phyloP scores from a whole-genome alignment of 2,113 vertebrate species.

The Dasyornis broadbenti region DNA sequence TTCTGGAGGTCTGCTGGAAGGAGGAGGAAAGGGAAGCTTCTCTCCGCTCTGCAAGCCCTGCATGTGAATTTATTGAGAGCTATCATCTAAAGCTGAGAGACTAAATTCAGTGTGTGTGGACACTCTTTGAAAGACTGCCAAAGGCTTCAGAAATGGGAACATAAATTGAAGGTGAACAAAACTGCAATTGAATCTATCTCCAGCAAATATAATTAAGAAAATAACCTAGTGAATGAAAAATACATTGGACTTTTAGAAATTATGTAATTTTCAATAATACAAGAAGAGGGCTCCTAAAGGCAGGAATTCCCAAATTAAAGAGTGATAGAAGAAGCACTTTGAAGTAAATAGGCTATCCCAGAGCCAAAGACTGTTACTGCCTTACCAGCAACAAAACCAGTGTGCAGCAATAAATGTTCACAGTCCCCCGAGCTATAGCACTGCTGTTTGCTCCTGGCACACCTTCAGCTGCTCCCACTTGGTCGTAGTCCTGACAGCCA shows the following conservation, averaged over 20 bases:
- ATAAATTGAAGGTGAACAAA: slow-evolving; percentile 32
- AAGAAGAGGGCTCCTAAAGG: not conserved
- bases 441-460: not conserved
- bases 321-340: slow-evolving; percentile 4
- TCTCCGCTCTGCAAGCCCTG: not conserved
- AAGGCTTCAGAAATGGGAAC: slow-evolving; percentile 32
- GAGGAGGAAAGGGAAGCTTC: not conserved
- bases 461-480: not conserved
- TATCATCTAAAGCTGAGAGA: not conserved
- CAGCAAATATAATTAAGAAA: slow-evolving; percentile 53
- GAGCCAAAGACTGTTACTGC: slow-evolving; percentile 18
- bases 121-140: slow-evolving; percentile 48
- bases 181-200: slow-evolving; percentile 17
- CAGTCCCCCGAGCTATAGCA: not conserved
- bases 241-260: slow-evolving; percentile 24
- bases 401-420: slow-evolving; percentile 1
- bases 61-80: slow-evolving; percentile 2
- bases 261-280: slow-evolving; percentile 10
- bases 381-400: not conserved
- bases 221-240: slow-evolving; percentile 30
- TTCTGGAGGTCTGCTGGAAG: not conserved
- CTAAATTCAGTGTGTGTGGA: not conserved
- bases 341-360: slow-evolving; percentile 12
- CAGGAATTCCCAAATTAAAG: slow-evolving; percentile 17
- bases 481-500: not conserved